Evolutionary conservation across 2,113 vertebrate species (phyloP).

Genomic region (Dasypus novemcinctus): DNA sequence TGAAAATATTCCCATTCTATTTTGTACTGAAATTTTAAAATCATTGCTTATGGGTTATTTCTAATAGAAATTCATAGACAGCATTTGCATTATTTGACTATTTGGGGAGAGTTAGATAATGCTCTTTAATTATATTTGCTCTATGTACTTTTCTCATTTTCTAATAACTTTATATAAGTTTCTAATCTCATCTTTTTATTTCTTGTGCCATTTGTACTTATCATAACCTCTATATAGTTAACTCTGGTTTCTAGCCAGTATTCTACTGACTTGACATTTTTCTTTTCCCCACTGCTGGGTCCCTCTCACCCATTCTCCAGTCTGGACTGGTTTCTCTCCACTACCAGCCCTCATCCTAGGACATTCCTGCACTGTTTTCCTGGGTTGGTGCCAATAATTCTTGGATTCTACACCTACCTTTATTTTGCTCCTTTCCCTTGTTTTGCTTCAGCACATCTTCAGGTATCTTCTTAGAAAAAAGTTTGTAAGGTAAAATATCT

Average conservation of each 20-base stretch:
- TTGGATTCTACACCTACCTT: neutral
- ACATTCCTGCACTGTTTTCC: neutral
- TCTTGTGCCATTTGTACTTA: neutral
- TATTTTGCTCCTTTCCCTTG: neutral
- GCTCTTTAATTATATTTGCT: neutral
- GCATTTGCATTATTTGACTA: neutral
- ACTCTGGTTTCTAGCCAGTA: neutral
- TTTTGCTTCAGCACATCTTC: neutral
- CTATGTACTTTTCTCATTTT: neutral
- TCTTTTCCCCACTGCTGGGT: neutral
- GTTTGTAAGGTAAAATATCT: neutral
- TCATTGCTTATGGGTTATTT: neutral
- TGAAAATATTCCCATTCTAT: neutral
- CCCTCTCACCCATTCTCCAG: neutral
- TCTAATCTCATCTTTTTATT: neutral
- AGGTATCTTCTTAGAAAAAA: neutral
- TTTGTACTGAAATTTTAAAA: neutral
- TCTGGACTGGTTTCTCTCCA: neutral
- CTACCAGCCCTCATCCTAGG: neutral
- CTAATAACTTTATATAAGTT: no score
- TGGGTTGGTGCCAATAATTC: neutral
- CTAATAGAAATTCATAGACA: neutral
- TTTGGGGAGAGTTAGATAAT: neutral
- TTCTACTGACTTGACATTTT: neutral
- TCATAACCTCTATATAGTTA: neutral